Percentiles rank a stretch among this genome's conserved stretches.
phyloP scores from a whole-genome alignment of 35 echinoderm and acorn worm genomes.

The Diadema setosum region DNA sequence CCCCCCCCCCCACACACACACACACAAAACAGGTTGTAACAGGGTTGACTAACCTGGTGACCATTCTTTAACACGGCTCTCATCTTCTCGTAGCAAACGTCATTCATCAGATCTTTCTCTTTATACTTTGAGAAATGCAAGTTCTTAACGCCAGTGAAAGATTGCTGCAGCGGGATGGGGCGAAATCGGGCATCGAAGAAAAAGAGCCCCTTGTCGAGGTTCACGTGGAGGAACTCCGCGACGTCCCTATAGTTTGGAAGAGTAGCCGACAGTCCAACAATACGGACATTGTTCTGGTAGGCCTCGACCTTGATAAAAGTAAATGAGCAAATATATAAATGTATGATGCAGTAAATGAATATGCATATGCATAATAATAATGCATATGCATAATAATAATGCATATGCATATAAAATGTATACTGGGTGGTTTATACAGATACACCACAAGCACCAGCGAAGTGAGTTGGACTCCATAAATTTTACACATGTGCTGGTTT shows the following conservation, averaged over 20 bases:
- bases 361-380: too few species aligned
- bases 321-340: not conserved
- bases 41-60: constrained; percentile 57
- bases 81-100: constrained; percentile 97
- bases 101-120: constrained; percentile 96
- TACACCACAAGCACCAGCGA: too few species aligned
- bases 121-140: too few species aligned
- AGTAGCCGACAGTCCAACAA: constrained; percentile 89
- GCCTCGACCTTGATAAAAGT: constrained; percentile 79
- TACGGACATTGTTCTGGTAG: constrained; percentile 87
- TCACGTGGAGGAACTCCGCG: constrained; percentile 82
- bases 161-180: constrained; percentile 76
- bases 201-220: constrained; percentile 82
- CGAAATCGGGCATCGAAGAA: constrained; percentile 96
- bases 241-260: constrained; percentile 96
- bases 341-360: not conserved
- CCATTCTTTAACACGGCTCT: constrained; percentile 55
- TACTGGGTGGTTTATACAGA: too few species aligned
- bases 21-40: too few species aligned
- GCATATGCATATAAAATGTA: too few species aligned
- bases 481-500: too few species aligned
- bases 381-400: too few species aligned
- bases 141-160: constrained; percentile 75
- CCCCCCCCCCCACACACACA: too few species aligned
- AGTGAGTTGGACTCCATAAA: too few species aligned